These are phyloP conservation scores for Agapornis roseicollis DNA, from an alignment of 2,113 vertebrate genomes.

Conservation along the genomic window DNA sequence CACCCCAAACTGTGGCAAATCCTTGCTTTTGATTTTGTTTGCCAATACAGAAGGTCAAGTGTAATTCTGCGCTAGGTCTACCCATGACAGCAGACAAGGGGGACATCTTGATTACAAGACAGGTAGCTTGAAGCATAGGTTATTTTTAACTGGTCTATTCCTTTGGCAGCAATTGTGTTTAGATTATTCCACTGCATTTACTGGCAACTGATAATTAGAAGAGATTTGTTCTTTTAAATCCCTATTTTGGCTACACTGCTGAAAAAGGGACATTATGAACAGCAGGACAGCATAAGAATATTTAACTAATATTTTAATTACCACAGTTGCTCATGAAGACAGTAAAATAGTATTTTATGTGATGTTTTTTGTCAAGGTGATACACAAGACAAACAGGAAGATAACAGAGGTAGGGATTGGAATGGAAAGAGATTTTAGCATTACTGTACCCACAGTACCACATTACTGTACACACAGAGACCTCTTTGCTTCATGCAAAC, in stretches of 20 bases:
- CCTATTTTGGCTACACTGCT: neutral
- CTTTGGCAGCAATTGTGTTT: neutral
- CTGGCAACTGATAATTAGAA: neutral
- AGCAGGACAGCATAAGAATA: neutral
- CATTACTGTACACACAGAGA: neutral
- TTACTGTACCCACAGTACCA: neutral
- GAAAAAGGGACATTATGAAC: neutral
- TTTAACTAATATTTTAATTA: neutral
- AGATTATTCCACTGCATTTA: neutral
- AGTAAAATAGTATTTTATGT: neutral
- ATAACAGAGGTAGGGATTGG: neutral
- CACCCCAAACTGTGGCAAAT: neutral
- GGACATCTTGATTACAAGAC: neutral
- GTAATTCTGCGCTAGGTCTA: neutral
- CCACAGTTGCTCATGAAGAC: neutral
- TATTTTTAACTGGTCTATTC: neutral
- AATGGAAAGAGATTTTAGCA: neutral
- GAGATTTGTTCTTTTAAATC: neutral
- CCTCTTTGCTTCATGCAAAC: neutral
- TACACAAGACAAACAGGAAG: neutral
- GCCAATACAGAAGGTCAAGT: neutral
- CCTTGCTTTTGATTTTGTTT: neutral
- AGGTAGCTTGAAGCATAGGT: neutral
- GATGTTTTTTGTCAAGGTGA: neutral
- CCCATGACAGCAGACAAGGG: neutral